Conservation (phyloP, 35 echinoderm and acorn worm species). For the Ophiothrix spiculata region DNA sequence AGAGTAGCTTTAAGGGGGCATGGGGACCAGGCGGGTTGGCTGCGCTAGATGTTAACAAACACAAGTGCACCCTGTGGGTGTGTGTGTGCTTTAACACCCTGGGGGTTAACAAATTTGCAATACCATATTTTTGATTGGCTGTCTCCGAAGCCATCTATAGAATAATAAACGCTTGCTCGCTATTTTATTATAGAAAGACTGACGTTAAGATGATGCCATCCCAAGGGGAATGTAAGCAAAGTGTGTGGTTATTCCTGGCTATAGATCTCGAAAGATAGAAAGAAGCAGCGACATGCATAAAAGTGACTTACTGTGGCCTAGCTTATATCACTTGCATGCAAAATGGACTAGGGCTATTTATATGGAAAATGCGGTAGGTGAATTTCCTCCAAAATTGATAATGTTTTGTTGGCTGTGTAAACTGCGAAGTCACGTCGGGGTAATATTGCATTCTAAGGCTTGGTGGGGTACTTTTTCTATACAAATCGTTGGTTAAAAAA, state of each 20-base stretch:
- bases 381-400: background rate
- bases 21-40: background rate
- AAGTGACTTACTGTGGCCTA: background rate
- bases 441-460: too few relatives aligned
- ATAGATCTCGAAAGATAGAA: background rate
- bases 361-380: background rate
- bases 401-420: background rate
- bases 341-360: background rate
- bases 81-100: background rate
- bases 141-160: background rate
- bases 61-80: background rate
- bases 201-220: background rate
- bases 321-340: background rate
- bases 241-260: background rate
- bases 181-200: slow-evolving; percentile 6
- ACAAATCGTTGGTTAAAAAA: too few relatives aligned
- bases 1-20: background rate
- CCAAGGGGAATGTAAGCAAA: background rate
- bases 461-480: too few relatives aligned
- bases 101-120: slow-evolving; percentile 9
- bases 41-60: background rate
- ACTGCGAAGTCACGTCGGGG: background rate
- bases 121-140: slow-evolving; percentile 10
- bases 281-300: background rate
- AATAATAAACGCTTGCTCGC: slow-evolving; percentile 11